A percentile compares a stretch with the other conserved stretches of the same genome.
Evolutionary conservation across 1,140 invertebrate genomes (phyloP).

Genomic region (Solen grandis): DNA sequence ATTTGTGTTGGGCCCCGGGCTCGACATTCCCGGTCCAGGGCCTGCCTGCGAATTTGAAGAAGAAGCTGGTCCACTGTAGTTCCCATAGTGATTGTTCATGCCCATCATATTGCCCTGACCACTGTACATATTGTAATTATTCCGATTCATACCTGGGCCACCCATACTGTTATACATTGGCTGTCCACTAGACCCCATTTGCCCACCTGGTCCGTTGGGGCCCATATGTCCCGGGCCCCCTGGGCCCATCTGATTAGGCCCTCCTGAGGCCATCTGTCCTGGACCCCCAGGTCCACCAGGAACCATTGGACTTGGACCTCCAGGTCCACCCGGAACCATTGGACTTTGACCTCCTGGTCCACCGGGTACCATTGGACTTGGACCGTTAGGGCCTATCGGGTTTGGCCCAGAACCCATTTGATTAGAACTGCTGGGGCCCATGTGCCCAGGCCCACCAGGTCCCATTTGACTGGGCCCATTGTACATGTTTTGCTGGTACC

Average conservation of each 20-base stretch:
- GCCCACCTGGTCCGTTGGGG: conserved; percentile 38
- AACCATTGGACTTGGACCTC: too few relatives aligned
- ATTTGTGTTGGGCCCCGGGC: conserved; percentile 52
- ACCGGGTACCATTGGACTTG: too few relatives aligned
- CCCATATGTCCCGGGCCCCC: conserved; percentile 47
- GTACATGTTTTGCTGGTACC: conserved; percentile 76
- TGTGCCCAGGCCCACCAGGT: too few relatives aligned
- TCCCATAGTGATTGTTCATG: conserved; percentile 77
- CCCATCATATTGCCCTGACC: conserved; percentile 63
- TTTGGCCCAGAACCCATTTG: too few relatives aligned
- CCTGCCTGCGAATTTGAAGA: conserved; percentile 20
- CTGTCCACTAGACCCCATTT: too few relatives aligned
- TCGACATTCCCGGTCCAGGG: conserved; percentile 21
- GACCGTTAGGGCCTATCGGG: too few relatives aligned
- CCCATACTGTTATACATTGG: conserved; percentile 68
- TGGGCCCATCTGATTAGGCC: too few relatives aligned
- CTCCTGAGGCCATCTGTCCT: too few relatives aligned
- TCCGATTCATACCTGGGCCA: conserved; percentile 64
- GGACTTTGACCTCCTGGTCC: too few relatives aligned
- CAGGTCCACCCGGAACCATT: too few relatives aligned
- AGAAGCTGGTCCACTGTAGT: conserved; percentile 52
- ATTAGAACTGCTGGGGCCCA: too few relatives aligned
- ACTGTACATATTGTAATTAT: conserved; percentile 64
- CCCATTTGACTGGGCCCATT: conserved; percentile 76
- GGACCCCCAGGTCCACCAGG: too few relatives aligned